Evolutionary conservation across 2,113 vertebrate genomes (phyloP).

Genomic region (Bettongia penicillata): DNA sequence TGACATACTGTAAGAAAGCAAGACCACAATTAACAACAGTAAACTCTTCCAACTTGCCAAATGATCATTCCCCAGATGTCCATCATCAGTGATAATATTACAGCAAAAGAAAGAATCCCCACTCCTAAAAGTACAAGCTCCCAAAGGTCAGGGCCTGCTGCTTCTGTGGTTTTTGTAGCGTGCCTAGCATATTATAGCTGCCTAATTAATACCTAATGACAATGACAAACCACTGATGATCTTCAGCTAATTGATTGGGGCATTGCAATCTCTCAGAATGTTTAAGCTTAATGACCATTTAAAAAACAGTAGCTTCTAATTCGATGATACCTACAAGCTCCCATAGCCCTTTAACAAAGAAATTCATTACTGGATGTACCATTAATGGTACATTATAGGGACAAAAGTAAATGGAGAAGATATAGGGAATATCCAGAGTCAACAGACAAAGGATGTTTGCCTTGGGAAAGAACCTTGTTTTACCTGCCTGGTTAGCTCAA

Average conservation of each 20-base stretch:
- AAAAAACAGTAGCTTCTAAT: constrained; percentile 62
- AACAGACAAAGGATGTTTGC: not conserved
- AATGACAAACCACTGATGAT: constrained; percentile 66
- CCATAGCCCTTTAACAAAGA: constrained; percentile 64
- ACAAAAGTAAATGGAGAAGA: constrained; percentile 45
- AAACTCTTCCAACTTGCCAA: constrained; percentile 41
- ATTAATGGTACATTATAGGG: constrained; percentile 64
- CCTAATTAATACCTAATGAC: constrained; percentile 73
- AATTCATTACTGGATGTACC: constrained; percentile 67
- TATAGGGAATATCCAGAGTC: constrained; percentile 32
- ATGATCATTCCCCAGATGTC: constrained; percentile 15
- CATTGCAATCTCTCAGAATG: constrained; percentile 62
- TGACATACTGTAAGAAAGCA: not conserved
- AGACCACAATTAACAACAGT: constrained; percentile 21
- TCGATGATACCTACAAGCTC: constrained; percentile 69
- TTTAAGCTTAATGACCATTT: constrained; percentile 68
- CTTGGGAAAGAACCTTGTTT: constrained; percentile 32
- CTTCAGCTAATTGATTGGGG: constrained; percentile 58
- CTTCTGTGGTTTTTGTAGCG: constrained; percentile 54
- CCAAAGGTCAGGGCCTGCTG: constrained; percentile 24
- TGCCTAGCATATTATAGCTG: constrained; percentile 48
- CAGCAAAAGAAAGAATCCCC: constrained; percentile 45
- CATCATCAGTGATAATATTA: constrained; percentile 41
- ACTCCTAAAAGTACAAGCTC: constrained; percentile 38
- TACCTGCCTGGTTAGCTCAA: not conserved